These are phyloP conservation scores for Aphis craccivora DNA, from an alignment of 1,140 invertebrate species.

Conservation along the genomic window DNA sequence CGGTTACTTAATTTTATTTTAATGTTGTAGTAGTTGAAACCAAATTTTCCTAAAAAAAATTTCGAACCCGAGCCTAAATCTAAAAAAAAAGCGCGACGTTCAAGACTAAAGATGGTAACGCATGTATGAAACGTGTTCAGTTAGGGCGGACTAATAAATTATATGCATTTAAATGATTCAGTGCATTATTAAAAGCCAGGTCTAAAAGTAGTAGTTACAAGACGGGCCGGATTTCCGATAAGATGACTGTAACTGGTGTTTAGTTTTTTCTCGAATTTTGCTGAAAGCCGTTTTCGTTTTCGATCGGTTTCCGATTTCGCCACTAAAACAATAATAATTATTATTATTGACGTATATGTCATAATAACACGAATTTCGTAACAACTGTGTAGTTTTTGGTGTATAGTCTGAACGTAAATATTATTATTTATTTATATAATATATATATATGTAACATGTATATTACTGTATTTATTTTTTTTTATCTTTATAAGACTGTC, in stretches of 20 bases:
- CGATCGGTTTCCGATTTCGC: not conserved
- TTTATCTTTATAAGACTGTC: conserved; percentile 14
- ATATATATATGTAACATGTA: not conserved
- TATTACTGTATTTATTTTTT: not conserved
- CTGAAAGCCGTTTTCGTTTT: not conserved
- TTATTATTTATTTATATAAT: conserved; percentile 28
- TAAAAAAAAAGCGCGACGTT: not conserved
- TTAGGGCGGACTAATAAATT: not conserved
- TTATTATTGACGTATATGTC: not conserved
- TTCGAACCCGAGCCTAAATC: not conserved
- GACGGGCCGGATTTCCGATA: not conserved
- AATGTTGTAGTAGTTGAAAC: too few species aligned
- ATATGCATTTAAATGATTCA: not conserved
- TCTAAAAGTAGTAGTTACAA: not conserved
- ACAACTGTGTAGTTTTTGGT: not conserved
- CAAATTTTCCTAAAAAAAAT: too few species aligned
- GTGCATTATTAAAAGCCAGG: not conserved
- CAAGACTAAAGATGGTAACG: not conserved
- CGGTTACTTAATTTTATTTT: too few species aligned
- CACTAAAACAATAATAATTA: not conserved
- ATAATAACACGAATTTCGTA: not conserved
- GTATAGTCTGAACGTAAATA: not conserved
- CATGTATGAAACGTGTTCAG: not conserved
- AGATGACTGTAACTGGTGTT: not conserved
- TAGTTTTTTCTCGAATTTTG: not conserved